These are phyloP conservation scores for Triplophysa dalaica DNA, from an alignment of 2,113 vertebrate genomes.

Conservation along the genomic window DNA sequence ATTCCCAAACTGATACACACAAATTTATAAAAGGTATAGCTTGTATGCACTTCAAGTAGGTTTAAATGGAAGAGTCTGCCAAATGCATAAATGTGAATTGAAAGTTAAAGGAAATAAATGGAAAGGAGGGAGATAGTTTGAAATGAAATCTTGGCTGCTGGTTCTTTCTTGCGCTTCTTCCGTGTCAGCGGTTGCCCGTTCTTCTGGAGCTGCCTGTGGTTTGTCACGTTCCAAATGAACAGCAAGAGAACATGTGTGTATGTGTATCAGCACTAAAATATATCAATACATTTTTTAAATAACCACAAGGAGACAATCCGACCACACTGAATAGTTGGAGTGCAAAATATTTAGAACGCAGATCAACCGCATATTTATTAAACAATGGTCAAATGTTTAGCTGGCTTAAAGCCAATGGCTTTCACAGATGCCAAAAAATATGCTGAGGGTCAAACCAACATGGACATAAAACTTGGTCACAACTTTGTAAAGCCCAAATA, in stretches of 20 bases:
- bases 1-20: no score
- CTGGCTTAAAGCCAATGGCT: background rate
- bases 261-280: conserved; percentile 3
- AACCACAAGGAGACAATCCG: conserved; percentile 30
- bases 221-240: conserved; percentile 41
- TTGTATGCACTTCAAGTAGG: background rate
- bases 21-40: no score
- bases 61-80: background rate
- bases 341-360: background rate
- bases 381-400: background rate
- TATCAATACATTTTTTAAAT: conserved; percentile 6
- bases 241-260: background rate
- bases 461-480: background rate
- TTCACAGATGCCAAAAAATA: conserved; percentile 7
- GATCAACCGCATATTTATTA: background rate
- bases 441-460: background rate
- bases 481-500: background rate
- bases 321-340: conserved; percentile 33
- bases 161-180: conserved; percentile 29
- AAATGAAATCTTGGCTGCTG: conserved; percentile 41
- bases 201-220: conserved; percentile 26
- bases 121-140: conserved; percentile 1
- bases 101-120: background rate
- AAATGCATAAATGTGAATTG: background rate
- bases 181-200: conserved; percentile 24